Percentiles rank a stretch among this genome's conserved stretches.
phyloP scores from a whole-genome alignment of 1,140 invertebrate species.

The Adoxophyes honmai region DNA sequence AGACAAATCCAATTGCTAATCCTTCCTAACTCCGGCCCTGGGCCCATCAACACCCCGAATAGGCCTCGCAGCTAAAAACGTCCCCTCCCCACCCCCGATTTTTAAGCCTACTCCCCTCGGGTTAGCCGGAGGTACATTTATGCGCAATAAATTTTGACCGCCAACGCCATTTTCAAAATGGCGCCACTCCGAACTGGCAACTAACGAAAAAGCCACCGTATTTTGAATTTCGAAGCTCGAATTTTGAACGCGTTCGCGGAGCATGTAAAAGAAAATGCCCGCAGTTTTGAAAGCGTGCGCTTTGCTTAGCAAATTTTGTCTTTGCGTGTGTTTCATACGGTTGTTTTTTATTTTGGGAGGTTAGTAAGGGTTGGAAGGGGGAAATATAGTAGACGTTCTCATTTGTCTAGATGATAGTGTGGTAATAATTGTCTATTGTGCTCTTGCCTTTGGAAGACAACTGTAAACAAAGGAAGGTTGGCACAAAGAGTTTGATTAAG shows the following conservation, averaged over 20 bases:
- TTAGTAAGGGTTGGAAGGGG: slow-evolving; percentile 31
- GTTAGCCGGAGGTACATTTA: slow-evolving; percentile 76
- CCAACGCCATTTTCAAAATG: slow-evolving; percentile 59
- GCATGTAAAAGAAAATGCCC: slow-evolving; percentile 67
- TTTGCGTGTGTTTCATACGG: slow-evolving; percentile 26
- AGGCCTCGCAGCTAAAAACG: slow-evolving; percentile 74
- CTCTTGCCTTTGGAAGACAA: slow-evolving; percentile 35
- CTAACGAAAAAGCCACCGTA: slow-evolving; percentile 42
- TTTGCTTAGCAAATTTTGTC: slow-evolving; percentile 48
- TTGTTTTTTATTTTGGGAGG: slow-evolving; percentile 45
- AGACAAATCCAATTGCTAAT: slow-evolving; percentile 4
- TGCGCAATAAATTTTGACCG: slow-evolving; percentile 76
- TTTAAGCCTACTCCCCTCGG: slow-evolving; percentile 72
- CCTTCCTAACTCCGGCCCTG: slow-evolving; percentile 43
- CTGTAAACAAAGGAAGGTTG: slow-evolving; percentile 26
- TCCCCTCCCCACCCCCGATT: slow-evolving; percentile 69
- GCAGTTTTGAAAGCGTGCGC: slow-evolving; percentile 51
- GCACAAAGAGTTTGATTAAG: background rate
- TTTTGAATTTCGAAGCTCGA: slow-evolving; percentile 24
- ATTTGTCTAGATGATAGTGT: slow-evolving; percentile 70
- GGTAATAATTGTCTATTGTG: slow-evolving; percentile 63
- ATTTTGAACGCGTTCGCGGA: slow-evolving; percentile 31
- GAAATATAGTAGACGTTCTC: slow-evolving; percentile 67
- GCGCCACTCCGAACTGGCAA: slow-evolving; percentile 35
- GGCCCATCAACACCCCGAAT: slow-evolving; percentile 69